Evolutionary conservation across 2,888 invertebrate species (phyloP).

Genomic region (Tridacna gigas): DNA sequence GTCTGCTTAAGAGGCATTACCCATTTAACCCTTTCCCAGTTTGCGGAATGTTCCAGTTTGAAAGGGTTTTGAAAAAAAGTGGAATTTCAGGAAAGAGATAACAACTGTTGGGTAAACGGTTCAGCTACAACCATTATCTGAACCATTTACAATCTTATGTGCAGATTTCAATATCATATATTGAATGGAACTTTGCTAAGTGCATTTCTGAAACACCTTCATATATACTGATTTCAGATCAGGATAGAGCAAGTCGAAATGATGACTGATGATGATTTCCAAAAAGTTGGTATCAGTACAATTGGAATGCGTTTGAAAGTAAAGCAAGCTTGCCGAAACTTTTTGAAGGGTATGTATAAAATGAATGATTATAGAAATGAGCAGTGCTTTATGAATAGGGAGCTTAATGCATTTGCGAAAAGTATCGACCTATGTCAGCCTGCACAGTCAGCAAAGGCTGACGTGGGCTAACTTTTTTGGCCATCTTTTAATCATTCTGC

Average conservation of each 20-base stretch:
- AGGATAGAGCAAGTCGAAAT: conserved; percentile 12
- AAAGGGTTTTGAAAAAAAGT: too few relatives aligned
- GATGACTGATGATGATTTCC: conserved; percentile 13
- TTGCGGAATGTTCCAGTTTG: too few relatives aligned
- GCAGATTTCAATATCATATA: conserved; percentile 7
- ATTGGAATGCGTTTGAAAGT: conserved; percentile 16
- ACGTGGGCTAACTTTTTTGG: too few relatives aligned
- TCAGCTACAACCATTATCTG: conserved; percentile 15
- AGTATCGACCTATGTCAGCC: too few relatives aligned
- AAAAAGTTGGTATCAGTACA: conserved; percentile 4
- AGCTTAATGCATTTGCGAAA: too few relatives aligned
- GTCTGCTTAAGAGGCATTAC: too few relatives aligned
- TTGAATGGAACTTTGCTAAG: conserved; percentile 10
- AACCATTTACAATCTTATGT: conserved; percentile 10
- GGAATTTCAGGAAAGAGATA: too few relatives aligned
- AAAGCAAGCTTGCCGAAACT: conserved; percentile 16
- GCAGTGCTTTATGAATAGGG: neutral
- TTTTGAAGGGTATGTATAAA: conserved; percentile 9
- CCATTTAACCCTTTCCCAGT: too few relatives aligned
- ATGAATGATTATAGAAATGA: conserved; percentile 15
- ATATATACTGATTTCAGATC: conserved; percentile 10
- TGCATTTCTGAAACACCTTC: conserved; percentile 12
- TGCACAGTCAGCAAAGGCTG: too few relatives aligned
- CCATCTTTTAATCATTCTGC: too few relatives aligned
- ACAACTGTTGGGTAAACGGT: neutral